phyloP scores from a whole-genome alignment of 2,797 vertebrate genomes.

The Hypotaenidia okinawae region DNA sequence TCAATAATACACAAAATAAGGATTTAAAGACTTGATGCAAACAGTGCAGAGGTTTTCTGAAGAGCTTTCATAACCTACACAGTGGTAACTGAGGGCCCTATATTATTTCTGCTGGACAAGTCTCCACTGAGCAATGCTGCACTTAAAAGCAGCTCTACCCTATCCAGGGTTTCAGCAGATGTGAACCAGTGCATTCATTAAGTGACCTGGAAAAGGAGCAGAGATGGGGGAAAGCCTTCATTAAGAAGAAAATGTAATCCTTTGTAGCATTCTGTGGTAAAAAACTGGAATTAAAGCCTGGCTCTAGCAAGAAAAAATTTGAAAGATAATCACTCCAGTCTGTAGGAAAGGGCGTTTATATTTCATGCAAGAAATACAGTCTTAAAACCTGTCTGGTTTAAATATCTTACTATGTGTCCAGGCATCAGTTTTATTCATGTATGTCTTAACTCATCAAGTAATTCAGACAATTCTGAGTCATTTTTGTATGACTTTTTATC shows the following conservation, averaged over 20 bases:
- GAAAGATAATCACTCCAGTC: neutral
- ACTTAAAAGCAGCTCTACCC: neutral
- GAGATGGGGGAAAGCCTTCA: slow-evolving; percentile 3
- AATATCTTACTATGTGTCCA: neutral
- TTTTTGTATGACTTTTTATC: neutral
- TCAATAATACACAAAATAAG: neutral
- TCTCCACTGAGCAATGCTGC: neutral
- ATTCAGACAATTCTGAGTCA: neutral
- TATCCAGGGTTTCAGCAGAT: neutral
- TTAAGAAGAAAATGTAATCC: neutral
- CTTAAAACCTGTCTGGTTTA: slow-evolving; percentile 31
- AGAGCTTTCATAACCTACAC: neutral
- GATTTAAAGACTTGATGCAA: neutral
- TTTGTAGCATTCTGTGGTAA: neutral
- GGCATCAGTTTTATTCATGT: neutral
- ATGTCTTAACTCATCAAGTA: slow-evolving; percentile 1
- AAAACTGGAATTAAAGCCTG: neutral
- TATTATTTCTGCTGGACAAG: neutral
- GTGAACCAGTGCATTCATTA: neutral
- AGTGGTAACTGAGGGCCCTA: neutral
- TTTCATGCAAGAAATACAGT: neutral
- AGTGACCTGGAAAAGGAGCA: neutral
- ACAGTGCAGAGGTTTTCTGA: neutral
- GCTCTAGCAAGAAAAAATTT: neutral
- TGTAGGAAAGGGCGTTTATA: slow-evolving; percentile 16